Evolutionary conservation across 2,888 invertebrate genomes (phyloP), one percentile per base, ranked within the genome.

Genomic region (Anodontia alba): DNA sequence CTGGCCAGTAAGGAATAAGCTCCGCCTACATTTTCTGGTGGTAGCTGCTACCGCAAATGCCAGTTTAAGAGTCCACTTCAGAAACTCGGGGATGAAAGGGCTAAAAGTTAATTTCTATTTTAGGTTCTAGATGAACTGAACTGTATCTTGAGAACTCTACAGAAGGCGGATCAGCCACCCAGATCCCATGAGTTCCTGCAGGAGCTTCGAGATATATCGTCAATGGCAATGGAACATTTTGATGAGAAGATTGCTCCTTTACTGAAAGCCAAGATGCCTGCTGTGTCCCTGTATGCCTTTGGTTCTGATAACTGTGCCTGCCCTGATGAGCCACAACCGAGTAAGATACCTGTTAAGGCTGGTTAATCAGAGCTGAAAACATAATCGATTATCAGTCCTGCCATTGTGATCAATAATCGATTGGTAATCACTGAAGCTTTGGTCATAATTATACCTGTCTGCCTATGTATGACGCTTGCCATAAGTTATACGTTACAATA

Each of bases 181-280:
- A 95, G 97, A 0, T 96, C 97, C 0, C 97, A 97, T 92, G 98
- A 98, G 91, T 96, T 97, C 15, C 94, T 98, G 0, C 98, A 98
- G 93, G 98, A 98, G 93, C 93, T 98, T 10, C 95, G 98, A 0
- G 98, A 98, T 90, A 97, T 98, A 83, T 98, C 98, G 46, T 98
- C 98, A 81, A 98, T 98, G 98, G 98, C 98, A 0, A 98, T 98
- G 95, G 98, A 98, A 92, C 98, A 98, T 94, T 98, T 98, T 93
- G 98, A 98, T 92, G 98, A 98, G 91, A 97, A 97, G 92, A 97
- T 98, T 93, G 98, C 98, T 94, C 97, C 98, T 33, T 69, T 78
- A 2, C 80, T 93, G 57, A 93, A 91, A 74, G 81, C 83, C n/a
- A 88, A 88, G 77, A 84, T 92, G 62, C 89, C 91, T 38, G 80